Evolutionary conservation across 2,113 vertebrate genomes (phyloP).

Genomic region (Dunckerocampus dactyliophorus): DNA sequence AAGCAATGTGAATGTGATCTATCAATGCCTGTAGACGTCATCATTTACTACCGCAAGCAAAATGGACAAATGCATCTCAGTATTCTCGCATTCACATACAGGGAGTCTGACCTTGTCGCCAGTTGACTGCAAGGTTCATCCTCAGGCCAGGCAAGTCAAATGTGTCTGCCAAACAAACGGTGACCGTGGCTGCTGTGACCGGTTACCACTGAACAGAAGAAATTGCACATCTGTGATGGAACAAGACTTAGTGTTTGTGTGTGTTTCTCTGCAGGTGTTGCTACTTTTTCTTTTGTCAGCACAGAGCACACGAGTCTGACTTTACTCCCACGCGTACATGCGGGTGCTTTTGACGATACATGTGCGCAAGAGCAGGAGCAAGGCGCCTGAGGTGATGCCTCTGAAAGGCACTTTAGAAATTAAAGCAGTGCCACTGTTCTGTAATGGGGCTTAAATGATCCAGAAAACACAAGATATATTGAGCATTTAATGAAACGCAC

Average conservation of each 20-base stretch:
- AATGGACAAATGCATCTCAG: constrained; percentile 25
- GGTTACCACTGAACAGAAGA: constrained; percentile 31
- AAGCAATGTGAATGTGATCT: constrained; percentile 16
- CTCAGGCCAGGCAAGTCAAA: constrained; percentile 57
- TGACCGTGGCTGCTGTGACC: constrained; percentile 46
- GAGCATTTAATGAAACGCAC: constrained; percentile 79
- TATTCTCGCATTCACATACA: constrained; percentile 11
- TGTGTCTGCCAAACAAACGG: constrained; percentile 44
- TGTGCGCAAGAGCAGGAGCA: constrained; percentile 40
- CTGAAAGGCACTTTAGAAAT: constrained; percentile 81
- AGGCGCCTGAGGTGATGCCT: constrained; percentile 71
- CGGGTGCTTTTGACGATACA: constrained; percentile 8
- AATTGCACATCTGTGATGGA: background rate
- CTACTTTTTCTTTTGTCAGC: constrained; percentile 7
- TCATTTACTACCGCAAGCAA: constrained; percentile 36
- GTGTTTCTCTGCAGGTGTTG: constrained; percentile 14
- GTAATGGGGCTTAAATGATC: constrained; percentile 83
- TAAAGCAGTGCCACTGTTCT: constrained; percentile 75
- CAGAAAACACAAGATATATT: constrained; percentile 83
- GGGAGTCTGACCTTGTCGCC: constrained; percentile 62
- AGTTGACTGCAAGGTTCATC: constrained; percentile 53
- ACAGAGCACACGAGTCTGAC: background rate
- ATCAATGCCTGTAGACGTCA: constrained; percentile 54
- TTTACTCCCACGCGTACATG: background rate
- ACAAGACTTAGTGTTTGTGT: background rate